Conservation (phyloP, 2,888 invertebrate species). For the Deroplatys truncata region DNA sequence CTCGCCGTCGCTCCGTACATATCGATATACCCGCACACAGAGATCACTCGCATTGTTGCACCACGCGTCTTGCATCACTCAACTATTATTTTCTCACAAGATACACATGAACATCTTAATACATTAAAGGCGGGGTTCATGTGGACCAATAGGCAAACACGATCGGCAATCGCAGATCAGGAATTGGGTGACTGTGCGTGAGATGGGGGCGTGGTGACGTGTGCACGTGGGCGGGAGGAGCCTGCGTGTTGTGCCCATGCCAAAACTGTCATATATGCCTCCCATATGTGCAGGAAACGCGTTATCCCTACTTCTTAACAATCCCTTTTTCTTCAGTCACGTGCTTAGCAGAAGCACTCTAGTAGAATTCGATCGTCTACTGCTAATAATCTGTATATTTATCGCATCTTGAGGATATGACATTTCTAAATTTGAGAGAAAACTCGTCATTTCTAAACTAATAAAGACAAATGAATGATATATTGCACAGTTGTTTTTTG, state of each 20-base stretch:
- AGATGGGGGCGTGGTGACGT: neutral
- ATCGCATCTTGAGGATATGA: too few relatives aligned
- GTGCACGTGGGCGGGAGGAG: neutral
- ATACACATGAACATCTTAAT: neutral
- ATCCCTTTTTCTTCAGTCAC: too few relatives aligned
- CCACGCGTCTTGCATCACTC: neutral
- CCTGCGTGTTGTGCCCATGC: neutral
- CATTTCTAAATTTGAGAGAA: too few relatives aligned
- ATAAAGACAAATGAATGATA: too few relatives aligned
- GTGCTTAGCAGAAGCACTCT: too few relatives aligned
- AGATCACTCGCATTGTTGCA: neutral
- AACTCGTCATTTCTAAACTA: too few relatives aligned
- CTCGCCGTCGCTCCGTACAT: neutral
- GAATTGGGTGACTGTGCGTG: neutral
- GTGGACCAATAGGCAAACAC: neutral
- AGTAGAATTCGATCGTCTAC: too few relatives aligned
- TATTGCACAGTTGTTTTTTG: too few relatives aligned
- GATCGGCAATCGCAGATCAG: neutral
- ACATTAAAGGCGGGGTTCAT: neutral
- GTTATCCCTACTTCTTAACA: too few relatives aligned
- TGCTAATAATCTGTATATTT: too few relatives aligned
- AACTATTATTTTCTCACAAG: neutral
- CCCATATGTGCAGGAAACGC: neutral
- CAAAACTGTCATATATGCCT: neutral
- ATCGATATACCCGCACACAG: neutral